A percentile compares a stretch with the other conserved stretches of the same genome.
Conservation (phyloP, 2,113 vertebrate genomes). For the Chaenocephalus aceratus region DNA sequence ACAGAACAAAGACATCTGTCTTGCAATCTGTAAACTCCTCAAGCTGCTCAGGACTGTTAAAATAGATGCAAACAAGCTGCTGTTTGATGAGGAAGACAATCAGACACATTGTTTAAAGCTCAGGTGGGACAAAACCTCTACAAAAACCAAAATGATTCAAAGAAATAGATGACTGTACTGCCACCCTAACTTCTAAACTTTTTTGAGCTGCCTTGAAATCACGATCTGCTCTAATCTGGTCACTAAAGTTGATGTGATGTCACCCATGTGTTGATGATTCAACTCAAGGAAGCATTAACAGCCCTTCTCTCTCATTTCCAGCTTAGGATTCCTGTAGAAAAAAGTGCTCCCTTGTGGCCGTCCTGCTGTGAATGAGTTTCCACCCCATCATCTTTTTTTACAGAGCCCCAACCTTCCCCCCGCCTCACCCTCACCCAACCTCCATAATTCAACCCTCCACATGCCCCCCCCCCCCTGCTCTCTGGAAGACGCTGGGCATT, state of each 20-base stretch:
- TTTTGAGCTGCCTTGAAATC: constrained; percentile 30
- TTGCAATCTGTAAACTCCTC: constrained; percentile 55
- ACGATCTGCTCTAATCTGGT: constrained; percentile 32
- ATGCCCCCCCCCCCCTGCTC: constrained; percentile 54
- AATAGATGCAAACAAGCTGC: constrained; percentile 46
- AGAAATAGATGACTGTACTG: neutral
- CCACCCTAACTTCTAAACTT: constrained; percentile 27
- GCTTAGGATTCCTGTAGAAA: constrained; percentile 96
- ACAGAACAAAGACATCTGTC: constrained; percentile 58
- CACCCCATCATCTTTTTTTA: constrained; percentile 81
- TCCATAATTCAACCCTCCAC: constrained; percentile 70
- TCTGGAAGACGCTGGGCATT: constrained; percentile 81
- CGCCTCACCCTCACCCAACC: constrained; percentile 59
- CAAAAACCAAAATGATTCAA: neutral
- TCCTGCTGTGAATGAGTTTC: constrained; percentile 86
- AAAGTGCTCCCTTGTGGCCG: constrained; percentile 84
- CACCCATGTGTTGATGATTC: constrained; percentile 62
- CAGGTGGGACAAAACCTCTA: neutral
- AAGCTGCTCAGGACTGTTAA: constrained; percentile 39
- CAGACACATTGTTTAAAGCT: constrained; percentile 24
- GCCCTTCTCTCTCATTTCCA: constrained; percentile 94
- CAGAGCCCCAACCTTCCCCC: constrained; percentile 63
- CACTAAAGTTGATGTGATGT: constrained; percentile 63
- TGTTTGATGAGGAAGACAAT: constrained; percentile 7
- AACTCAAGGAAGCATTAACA: constrained; percentile 88